phyloP scores from a whole-genome alignment of 1,140 invertebrate genomes.

The Agrilus planipennis region DNA sequence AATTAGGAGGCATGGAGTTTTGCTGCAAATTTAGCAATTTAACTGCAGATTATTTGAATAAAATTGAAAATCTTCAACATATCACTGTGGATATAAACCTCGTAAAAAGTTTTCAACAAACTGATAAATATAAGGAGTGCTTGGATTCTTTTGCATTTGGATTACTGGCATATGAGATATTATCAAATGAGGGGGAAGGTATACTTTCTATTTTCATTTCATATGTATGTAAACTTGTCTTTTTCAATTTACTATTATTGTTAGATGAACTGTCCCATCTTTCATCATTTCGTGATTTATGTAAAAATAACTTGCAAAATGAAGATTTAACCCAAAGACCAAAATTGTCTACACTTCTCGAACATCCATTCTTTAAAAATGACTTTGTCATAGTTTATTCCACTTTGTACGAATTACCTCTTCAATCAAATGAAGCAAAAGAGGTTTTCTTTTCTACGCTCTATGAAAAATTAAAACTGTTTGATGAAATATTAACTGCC shows the following conservation, averaged over 20 bases:
- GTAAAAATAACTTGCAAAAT: slow-evolving; percentile 50
- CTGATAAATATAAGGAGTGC: no score
- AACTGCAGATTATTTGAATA: slow-evolving; percentile 51
- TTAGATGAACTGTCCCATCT: slow-evolving; percentile 33
- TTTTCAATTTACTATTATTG: slow-evolving; percentile 2
- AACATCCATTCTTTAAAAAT: slow-evolving; percentile 67
- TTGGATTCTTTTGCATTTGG: slow-evolving; percentile 76
- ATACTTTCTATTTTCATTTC: slow-evolving; percentile 13
- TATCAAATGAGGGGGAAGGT: slow-evolving; percentile 50
- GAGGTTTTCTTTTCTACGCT: slow-evolving; percentile 61
- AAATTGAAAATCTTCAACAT: slow-evolving; percentile 52
- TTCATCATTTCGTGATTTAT: slow-evolving; percentile 54
- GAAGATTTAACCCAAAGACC: slow-evolving; percentile 44
- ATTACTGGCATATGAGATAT: slow-evolving; percentile 59
- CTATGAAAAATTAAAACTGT: slow-evolving; percentile 48
- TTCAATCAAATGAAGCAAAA: slow-evolving; percentile 65
- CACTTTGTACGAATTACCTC: slow-evolving; percentile 66
- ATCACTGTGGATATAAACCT: no score
- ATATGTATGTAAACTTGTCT: no score
- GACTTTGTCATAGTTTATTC: slow-evolving; percentile 71
- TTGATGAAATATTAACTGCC: slow-evolving; percentile 66
- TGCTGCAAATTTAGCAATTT: slow-evolving; percentile 57
- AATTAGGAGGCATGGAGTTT: slow-evolving; percentile 69
- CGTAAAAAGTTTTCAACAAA: no score
- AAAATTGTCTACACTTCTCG: slow-evolving; percentile 46